Evolutionary conservation across 2,113 vertebrate genomes (phyloP), one percentile per base, ranked within the genome.

Genomic region (Poeciliopsis turrubarensis): DNA sequence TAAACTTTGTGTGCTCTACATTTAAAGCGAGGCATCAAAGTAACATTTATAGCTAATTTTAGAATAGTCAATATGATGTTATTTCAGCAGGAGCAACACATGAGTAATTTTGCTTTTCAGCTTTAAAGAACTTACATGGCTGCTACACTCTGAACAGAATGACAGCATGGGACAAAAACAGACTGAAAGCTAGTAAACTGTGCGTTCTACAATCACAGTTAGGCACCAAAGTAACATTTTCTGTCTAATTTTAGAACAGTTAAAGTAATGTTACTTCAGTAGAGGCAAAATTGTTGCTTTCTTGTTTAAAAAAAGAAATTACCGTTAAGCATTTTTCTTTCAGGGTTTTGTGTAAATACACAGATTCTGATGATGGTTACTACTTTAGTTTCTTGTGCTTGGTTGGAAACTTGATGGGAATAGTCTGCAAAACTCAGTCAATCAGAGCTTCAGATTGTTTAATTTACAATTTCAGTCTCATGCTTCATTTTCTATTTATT

Each of bases 401-500:
- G 51, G 51, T 25, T 54, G 19, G 9, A 54, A 54, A 54, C 5
- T 37, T 54, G 51, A 54, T 10, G 25, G 1, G 37, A 68, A 47
- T 67, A 19, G 37, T 68, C 44, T 19, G 47, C 62, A 69, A 10
- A 51, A 17, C 41, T 9, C 13, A 1, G 26, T 34, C 22, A 29
- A 73, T 17, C 30, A 32, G 75, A 65, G 22, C 44, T 51, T 32
- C 3, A 3, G 41, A 31, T 51, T 67, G 77, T 47, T 68, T 71
- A 41, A 10, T 13, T n/a, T 19, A n/a, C 44, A 72, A 73, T 27
- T 32, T n/a, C 60, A 31, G 72, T 65, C 68, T 65, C 29, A 60
- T 3, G 10, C 67, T 79, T 67, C 19, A 19, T 57, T 25, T 22
- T n/a, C 51, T 47, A 47, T 47, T 47, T 19, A 47, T 47, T 47